phyloP scores from a whole-genome alignment of 1,140 invertebrate genomes.

The Himalopsyche phryganea region DNA sequence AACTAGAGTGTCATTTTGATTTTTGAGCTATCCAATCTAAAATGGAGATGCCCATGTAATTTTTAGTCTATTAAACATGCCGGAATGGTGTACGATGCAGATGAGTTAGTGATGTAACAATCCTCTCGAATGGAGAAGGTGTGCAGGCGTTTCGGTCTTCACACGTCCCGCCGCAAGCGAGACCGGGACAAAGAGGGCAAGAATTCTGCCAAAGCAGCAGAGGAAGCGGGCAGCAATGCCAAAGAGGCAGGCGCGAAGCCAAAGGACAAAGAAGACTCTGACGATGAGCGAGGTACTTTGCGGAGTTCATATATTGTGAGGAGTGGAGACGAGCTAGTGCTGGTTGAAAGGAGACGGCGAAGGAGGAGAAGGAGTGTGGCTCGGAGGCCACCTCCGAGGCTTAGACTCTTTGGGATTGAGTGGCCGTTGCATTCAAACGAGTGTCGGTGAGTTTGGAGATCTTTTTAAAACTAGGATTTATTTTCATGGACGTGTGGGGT shows the following conservation, averaged over 20 bases:
- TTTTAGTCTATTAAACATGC: too few species aligned
- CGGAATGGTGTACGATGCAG: too few species aligned
- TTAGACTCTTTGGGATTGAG: slow-evolving; percentile 53
- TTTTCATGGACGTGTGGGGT: too few species aligned
- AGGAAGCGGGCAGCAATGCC: slow-evolving; percentile 40
- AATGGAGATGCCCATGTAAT: too few species aligned
- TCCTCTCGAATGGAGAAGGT: slow-evolving; percentile 50
- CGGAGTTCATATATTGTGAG: slow-evolving; percentile 50
- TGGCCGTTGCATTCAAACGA: slow-evolving; percentile 52
- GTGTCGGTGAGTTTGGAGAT: slow-evolving; percentile 36
- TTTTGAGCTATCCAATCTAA: too few species aligned
- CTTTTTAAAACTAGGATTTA: too few species aligned
- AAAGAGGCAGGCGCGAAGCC: slow-evolving; percentile 47
- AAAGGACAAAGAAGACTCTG: slow-evolving; percentile 43
- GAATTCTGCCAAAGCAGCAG: slow-evolving; percentile 39
- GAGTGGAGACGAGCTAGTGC: slow-evolving; percentile 51
- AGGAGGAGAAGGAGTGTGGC: slow-evolving; percentile 47
- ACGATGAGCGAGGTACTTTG: slow-evolving; percentile 49
- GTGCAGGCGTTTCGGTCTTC: slow-evolving; percentile 53
- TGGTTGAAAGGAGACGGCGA: slow-evolving; percentile 48
- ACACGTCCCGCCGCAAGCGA: slow-evolving; percentile 54
- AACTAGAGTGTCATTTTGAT: too few species aligned
- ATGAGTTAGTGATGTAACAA: not conserved
- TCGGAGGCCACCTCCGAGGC: slow-evolving; percentile 46
- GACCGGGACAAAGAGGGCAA: slow-evolving; percentile 24